Evolutionary conservation across 2,113 vertebrate genomes (phyloP), one percentile per base, ranked within the genome.

Genomic region (Rhombomys opimus): DNA sequence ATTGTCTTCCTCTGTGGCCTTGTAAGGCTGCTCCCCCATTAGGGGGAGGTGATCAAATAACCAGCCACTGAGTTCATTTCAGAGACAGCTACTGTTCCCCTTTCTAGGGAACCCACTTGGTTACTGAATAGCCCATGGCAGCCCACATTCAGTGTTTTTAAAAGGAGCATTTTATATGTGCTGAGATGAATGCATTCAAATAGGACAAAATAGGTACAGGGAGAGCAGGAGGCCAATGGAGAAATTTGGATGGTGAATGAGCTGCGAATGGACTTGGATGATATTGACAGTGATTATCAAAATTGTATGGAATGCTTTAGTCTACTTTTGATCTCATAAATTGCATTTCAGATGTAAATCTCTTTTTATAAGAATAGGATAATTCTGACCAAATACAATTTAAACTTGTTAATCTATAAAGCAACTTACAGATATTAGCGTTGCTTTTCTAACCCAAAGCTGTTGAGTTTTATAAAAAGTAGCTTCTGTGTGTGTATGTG

Each of bases 161-260:
- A 90, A 72, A 85, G 89, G 77, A 78, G 32, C 18, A 92, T 41
- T 52, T 17, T 94, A 77, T 10, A 50, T 95, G 15, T 90, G 1
- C 27, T 94, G 20, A 93, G 61, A 90, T 90, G 41, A 96, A 86
- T 91, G 84, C 38, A 68, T 91, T 94, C 10, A 93, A 87, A 87
- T 18, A 84, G 78, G 20, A 9, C 1, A 85, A 38, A 90, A 68
- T 93, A 89, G 27, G 15, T 90, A 77, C 0, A 73, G 27, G 68
- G 67, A 89, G 25, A 93, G 41, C 20, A 87, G 22, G n/a, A 92
- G 11, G 2, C 9, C 87, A 50, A 9, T 85, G 67, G 18, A 78
- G 63, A 87, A 91, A 90, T 93, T 63, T 93, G n/a, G 15, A 91
- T 76, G 61, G 92, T 93, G n/a, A 12, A 91, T 76, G 61, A 94